Percentiles rank a stretch among this genome's conserved stretches.
These are phyloP conservation scores for Pycnonotus jocosus DNA, from an alignment of 2,113 vertebrate genomes.

Conservation along the genomic window DNA sequence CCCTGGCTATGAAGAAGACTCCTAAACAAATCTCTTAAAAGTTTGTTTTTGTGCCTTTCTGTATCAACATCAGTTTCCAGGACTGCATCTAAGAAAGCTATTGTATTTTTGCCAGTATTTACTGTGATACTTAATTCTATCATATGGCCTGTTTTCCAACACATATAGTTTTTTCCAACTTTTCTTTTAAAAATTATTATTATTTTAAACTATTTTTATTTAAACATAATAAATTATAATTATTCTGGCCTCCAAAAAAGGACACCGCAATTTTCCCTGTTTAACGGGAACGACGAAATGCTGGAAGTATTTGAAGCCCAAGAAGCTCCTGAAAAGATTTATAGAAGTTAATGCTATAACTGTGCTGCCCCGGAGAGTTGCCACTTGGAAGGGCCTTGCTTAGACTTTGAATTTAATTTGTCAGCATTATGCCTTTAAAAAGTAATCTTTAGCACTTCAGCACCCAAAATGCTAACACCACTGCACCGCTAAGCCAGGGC, in stretches of 20 bases:
- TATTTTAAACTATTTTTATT: background rate
- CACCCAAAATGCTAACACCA: background rate
- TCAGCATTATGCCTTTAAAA: conserved; percentile 28
- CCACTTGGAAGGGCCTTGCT: conserved; percentile 32
- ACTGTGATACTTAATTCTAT: background rate
- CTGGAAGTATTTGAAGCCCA: conserved; percentile 40
- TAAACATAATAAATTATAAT: background rate
- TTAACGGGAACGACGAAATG: background rate
- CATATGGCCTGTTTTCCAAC: background rate
- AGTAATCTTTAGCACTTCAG: background rate
- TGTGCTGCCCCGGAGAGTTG: conserved; percentile 13
- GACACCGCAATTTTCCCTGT: background rate
- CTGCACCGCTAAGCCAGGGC: background rate
- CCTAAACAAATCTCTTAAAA: background rate
- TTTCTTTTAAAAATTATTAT: background rate
- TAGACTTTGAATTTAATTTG: conserved; percentile 20
- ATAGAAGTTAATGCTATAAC: conserved; percentile 46
- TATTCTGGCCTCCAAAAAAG: background rate
- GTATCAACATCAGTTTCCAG: background rate
- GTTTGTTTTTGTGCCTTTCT: background rate
- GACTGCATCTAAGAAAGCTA: background rate
- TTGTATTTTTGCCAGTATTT: background rate
- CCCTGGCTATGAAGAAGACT: background rate
- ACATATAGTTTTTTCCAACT: background rate
- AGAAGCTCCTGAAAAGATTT: conserved; percentile 59